Percentiles rank a stretch among this genome's conserved stretches.
phyloP scores from a whole-genome alignment of 2,888 invertebrate genomes.

The Amorpha juglandis region DNA sequence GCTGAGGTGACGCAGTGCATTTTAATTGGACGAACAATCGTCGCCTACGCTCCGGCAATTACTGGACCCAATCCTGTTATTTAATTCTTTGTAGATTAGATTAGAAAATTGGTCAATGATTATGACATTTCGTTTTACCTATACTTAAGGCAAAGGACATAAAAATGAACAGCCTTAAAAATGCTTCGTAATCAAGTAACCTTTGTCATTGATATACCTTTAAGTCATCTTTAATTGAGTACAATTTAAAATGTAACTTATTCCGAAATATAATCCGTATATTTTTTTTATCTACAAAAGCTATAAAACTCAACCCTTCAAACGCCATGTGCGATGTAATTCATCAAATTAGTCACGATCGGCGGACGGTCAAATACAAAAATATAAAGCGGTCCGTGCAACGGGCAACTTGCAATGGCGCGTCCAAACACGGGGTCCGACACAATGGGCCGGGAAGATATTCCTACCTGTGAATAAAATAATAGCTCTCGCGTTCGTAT shows the following conservation, averaged over 20 bases:
- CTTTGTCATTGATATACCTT: background rate
- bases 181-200: background rate
- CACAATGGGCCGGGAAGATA: slow-evolving; percentile 66
- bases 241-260: background rate
- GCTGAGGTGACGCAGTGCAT: slow-evolving; percentile 75
- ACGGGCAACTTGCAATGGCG: slow-evolving; percentile 38
- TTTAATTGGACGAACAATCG: slow-evolving; percentile 79
- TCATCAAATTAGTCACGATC: slow-evolving; percentile 75
- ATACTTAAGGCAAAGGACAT: background rate
- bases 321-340: slow-evolving; percentile 65
- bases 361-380: slow-evolving; percentile 59
- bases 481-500: slow-evolving; percentile 68
- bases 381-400: slow-evolving; percentile 60
- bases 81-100: slow-evolving; percentile 21
- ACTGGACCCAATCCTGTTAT: slow-evolving; percentile 42
- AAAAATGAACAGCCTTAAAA: background rate
- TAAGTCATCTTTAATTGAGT: background rate
- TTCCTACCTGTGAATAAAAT: slow-evolving; percentile 72
- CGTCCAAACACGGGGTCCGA: slow-evolving; percentile 59
- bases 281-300: background rate
- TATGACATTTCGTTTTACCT: background rate
- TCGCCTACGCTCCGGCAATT: slow-evolving; percentile 36
- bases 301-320: slow-evolving; percentile 29
- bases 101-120: slow-evolving; percentile 1
- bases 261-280: slow-evolving; percentile 4